Evolutionary conservation across 2,888 invertebrate species (phyloP), one percentile per base, ranked within the genome.

Genomic region (Hipparchia semele): DNA sequence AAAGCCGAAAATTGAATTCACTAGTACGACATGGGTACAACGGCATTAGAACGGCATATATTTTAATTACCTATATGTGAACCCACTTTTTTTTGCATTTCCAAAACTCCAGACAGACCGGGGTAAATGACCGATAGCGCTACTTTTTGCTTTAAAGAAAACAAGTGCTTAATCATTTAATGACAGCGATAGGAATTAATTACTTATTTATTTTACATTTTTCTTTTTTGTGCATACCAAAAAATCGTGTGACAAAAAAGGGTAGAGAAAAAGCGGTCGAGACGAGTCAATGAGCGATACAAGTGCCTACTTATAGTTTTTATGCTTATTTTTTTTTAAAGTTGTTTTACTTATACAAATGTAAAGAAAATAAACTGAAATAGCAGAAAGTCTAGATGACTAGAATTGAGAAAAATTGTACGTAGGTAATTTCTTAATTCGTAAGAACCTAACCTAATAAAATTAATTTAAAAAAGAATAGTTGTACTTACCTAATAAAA

Each of bases 261-360:
- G 10, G 33, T 56, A 56, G n/a, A 69, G 23, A 33, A 70, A 56
- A 66, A 54, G 8, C 70, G 46, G 61, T 39, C 46, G 67, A 71
- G 72, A 59, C 66, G 53, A 71, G 69, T 66, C 71, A 77, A 74
- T 73, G 71, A 72, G 54, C 73, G 69, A 59, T 66, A 64, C 70
- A 56, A 75, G 68, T 56, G 54, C 5, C 13, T 59, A 59, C 5
- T 23, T 39, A 13, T 56, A 6, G 12, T n/a, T 56, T 61, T 39
- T 39, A 39, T 39, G 39, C 39, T 39, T 39, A 39, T 39, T 39
- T 39, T 5, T 39, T 39, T 39, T 39, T 1, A 39, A 39, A 39
- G 1, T 5, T 39, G 39, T 39, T 39, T 39, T 23, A 23, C 39
- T 39, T 39, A 39, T 39, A 5, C 2, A 39, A 39, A 39, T 39